Percentiles rank a stretch among this genome's conserved stretches.
Evolutionary conservation across 2,113 vertebrate genomes (phyloP).

Genomic region (Leucosticte australis): DNA sequence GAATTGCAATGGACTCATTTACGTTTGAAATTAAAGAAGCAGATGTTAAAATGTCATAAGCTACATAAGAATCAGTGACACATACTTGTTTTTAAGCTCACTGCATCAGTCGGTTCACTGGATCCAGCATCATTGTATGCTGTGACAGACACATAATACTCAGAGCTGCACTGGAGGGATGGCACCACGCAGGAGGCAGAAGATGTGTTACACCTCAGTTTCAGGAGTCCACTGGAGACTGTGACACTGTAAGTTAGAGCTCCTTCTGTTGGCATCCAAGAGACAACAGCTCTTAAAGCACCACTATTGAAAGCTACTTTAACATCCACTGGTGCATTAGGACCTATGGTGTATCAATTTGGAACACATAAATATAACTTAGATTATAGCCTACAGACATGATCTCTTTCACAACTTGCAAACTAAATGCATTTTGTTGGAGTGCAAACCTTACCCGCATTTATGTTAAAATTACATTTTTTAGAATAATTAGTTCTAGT

Average conservation of each 20-base stretch:
- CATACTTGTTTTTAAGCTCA: conserved; percentile 81
- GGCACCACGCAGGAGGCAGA: conserved; percentile 73
- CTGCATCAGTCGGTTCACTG: conserved; percentile 74
- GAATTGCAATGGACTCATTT: background rate
- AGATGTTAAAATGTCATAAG: background rate
- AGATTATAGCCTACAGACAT: background rate
- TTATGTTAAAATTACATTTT: background rate
- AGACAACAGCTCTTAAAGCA: conserved; percentile 69
- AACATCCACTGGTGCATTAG: conserved; percentile 61
- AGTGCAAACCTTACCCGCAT: background rate
- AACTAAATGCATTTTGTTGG: background rate
- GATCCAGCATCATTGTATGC: conserved; percentile 84
- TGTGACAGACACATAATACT: conserved; percentile 74
- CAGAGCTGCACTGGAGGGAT: conserved; percentile 80
- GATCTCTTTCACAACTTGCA: background rate
- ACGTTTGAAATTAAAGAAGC: background rate
- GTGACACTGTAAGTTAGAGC: conserved; percentile 71
- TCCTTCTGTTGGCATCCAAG: conserved; percentile 76
- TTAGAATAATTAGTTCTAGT: background rate
- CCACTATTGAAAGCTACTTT: conserved; percentile 61
- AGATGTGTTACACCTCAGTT: conserved; percentile 72
- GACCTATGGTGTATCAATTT: conserved; percentile 50
- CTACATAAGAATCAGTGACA: background rate
- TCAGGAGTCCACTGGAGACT: conserved; percentile 48
- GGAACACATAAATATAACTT: conserved; percentile 1